Evolutionary conservation across 2,797 vertebrate genomes (phyloP), one percentile per base, ranked within the genome.

Genomic region (Anabas testudineus): DNA sequence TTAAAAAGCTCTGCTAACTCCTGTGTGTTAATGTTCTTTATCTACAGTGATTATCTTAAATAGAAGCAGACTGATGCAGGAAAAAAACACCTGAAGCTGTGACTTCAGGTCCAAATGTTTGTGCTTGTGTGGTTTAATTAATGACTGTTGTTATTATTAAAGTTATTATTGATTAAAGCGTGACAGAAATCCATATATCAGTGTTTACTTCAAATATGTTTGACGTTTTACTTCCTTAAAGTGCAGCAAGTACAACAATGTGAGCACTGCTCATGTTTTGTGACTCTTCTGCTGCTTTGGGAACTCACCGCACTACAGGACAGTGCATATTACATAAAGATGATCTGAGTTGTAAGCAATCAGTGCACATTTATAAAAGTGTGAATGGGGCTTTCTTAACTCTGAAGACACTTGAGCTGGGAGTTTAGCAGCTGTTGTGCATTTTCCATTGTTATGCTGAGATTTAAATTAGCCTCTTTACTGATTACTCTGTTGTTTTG

Each of bases 31-130:
- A 63, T 18, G 3, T 45, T 60, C 48, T 68, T 60, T 76, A 74
- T 81, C 78, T 39, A 0, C 58, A 7, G 43, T 45, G 48, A 75
- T 77, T 68, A 67, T 82, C 43, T 45, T 10, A 47, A 80, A 56
- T 47, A 76, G 45, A 64, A 75, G 34, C 53, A 43, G 34, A 28
- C 46, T 7, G 47, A 5, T 59, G 36, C 32, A 22, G 43, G 28
- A 52, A 41, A 28, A 14, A 57, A 66, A 37, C 41, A n/a, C 39
- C 49, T 41, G 24, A 19, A 30, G 30, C 26, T 21, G 21, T 5
- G 18, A 0, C 46, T 18, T 0, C 10, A 3, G 5, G 16, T 54
- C 16, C 19, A 19, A 55, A 32, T 14, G 19, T 67, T 39, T 49
- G 9, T 46, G 10, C 30, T 36, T n/a, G 14, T 8, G 13, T 10